Conservation (phyloP, 2,888 invertebrate genomes). For the Calephelis perditalis region DNA sequence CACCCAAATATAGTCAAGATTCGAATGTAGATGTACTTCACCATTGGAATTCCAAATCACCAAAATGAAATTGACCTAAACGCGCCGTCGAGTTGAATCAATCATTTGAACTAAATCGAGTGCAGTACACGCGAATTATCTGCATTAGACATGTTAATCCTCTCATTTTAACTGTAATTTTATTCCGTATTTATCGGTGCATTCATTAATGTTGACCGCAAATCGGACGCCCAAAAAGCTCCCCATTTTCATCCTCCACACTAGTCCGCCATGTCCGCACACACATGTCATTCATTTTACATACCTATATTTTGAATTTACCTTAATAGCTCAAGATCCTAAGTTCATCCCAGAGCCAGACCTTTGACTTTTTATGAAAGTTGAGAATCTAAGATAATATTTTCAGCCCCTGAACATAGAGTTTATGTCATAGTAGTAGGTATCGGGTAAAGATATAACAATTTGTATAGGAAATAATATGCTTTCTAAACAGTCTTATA, state of each 20-base stretch:
- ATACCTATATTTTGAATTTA: conserved; percentile 5
- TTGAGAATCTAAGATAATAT: conserved; percentile 22
- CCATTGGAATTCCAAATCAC: conserved; percentile 4
- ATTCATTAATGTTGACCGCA: conserved; percentile 75
- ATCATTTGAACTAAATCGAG: conserved; percentile 65
- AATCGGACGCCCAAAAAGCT: conserved; percentile 76
- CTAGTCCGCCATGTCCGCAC: conserved; percentile 3
- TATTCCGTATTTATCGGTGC: conserved; percentile 78
- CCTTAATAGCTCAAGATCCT: conserved; percentile 6
- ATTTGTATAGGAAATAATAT: no score
- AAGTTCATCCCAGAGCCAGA: neutral
- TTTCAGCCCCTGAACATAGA: conserved; percentile 5
- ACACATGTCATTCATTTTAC: conserved; percentile 15
- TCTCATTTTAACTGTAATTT: conserved; percentile 78
- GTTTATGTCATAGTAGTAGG: conserved; percentile 18
- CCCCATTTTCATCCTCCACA: conserved; percentile 60
- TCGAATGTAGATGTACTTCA: no score
- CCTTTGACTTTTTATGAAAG: conserved; percentile 31
- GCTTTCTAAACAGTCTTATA: no score
- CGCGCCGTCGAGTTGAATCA: conserved; percentile 42
- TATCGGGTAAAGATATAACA: no score
- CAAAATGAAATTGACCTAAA: conserved; percentile 18
- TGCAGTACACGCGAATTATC: conserved; percentile 70
- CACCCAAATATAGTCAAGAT: no score
- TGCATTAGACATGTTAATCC: conserved; percentile 79